Conservation (phyloP, 2,888 invertebrate species). For the Leucania comma region DNA sequence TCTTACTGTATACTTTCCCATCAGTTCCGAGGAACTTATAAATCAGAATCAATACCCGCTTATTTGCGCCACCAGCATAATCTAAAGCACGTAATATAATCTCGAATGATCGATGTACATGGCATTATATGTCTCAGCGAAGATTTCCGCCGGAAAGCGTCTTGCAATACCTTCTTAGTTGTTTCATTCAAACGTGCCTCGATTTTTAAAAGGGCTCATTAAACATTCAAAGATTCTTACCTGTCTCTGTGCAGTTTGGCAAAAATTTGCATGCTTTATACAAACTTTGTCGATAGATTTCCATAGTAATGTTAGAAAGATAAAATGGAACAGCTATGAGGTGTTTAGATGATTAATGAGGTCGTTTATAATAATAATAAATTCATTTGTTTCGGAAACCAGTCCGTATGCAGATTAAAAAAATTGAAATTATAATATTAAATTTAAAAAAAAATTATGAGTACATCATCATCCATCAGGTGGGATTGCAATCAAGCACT, state of each 20-base stretch:
- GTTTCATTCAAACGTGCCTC: constrained; percentile 79
- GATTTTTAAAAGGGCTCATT: constrained; percentile 83
- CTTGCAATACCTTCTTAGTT: constrained; percentile 77
- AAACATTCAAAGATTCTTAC: constrained; percentile 62
- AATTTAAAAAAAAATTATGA: too few relatives aligned
- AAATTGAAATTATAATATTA: too few relatives aligned
- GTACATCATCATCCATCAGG: too few relatives aligned
- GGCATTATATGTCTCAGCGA: constrained; percentile 72
- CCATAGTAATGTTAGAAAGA: constrained; percentile 45
- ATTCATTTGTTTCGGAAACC: too few relatives aligned
- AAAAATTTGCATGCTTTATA: constrained; percentile 58
- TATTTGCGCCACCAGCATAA: constrained; percentile 26
- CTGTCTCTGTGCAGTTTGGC: constrained; percentile 50
- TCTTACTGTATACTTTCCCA: constrained; percentile 7
- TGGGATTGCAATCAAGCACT: too few relatives aligned
- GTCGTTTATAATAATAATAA: background rate
- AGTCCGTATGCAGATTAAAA: too few relatives aligned
- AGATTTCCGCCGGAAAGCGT: constrained; percentile 83
- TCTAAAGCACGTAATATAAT: constrained; percentile 63
- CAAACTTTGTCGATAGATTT: constrained; percentile 55
- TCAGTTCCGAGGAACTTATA: constrained; percentile 18
- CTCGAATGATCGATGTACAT: constrained; percentile 65
- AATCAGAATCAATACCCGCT: constrained; percentile 28
- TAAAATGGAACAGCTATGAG: constrained; percentile 16
- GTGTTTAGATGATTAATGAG: constrained; percentile 6